A percentile compares a stretch with the other conserved stretches of the same genome.
Conservation (phyloP, 1,140 invertebrate genomes). For the Riptortus pedestris region DNA sequence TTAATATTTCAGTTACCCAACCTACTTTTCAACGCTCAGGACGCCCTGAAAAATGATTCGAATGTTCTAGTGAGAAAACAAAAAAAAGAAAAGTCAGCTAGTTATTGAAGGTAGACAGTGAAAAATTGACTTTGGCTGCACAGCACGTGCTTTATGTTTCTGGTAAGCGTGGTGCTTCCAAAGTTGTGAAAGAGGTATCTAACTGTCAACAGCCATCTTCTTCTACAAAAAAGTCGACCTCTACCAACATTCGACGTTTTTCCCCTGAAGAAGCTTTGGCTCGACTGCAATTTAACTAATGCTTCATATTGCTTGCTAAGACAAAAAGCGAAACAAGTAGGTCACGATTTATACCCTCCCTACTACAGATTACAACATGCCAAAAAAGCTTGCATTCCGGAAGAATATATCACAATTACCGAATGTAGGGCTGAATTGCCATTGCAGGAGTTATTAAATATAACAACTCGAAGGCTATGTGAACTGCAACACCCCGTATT, state of each 20-base stretch:
- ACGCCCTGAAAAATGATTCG: too few relatives aligned
- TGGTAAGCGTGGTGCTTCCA: too few relatives aligned
- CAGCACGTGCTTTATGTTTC: too few relatives aligned
- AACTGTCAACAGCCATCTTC: neutral
- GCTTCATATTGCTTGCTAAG: slow-evolving; percentile 1
- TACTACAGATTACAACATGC: slow-evolving; percentile 7
- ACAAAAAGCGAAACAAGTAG: slow-evolving; percentile 5
- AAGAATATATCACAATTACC: slow-evolving; percentile 5
- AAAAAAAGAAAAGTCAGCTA: too few relatives aligned
- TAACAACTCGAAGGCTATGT: slow-evolving; percentile 4
- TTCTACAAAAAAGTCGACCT: too few relatives aligned
- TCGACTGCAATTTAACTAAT: slow-evolving; percentile 5
- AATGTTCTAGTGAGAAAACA: too few relatives aligned
- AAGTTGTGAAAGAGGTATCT: neutral
- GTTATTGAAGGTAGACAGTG: too few relatives aligned
- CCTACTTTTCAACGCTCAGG: neutral
- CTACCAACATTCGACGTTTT: too few relatives aligned
- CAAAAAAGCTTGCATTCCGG: neutral
- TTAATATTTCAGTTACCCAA: too few relatives aligned
- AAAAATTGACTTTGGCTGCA: too few relatives aligned
- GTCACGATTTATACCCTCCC: slow-evolving; percentile 2
- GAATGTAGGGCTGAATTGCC: slow-evolving; percentile 11
- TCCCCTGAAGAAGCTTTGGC: neutral
- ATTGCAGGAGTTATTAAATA: neutral
- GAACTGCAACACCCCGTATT: neutral